Conservation (phyloP, 2,888 invertebrate genomes). For the Tuta absoluta region DNA sequence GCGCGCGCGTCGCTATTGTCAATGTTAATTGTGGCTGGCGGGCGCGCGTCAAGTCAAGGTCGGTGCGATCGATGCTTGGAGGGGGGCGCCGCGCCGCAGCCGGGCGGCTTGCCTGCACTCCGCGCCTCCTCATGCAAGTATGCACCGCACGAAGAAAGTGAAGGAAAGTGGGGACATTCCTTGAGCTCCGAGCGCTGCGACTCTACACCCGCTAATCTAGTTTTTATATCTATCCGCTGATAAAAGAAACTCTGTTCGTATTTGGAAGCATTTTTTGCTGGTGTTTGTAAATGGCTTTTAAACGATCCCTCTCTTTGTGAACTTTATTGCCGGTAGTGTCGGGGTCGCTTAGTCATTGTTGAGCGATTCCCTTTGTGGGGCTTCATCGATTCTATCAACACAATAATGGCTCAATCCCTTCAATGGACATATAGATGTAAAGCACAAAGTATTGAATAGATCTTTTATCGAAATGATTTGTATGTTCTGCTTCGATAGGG, state of each 20-base stretch:
- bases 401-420: slow-evolving; percentile 56
- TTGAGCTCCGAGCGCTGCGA: slow-evolving; percentile 50
- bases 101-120: slow-evolving; percentile 39
- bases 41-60: slow-evolving; percentile 71
- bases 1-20: slow-evolving; percentile 70
- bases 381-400: slow-evolving; percentile 49
- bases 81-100: slow-evolving; percentile 45
- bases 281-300: slow-evolving; percentile 6
- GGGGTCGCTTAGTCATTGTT: slow-evolving; percentile 56
- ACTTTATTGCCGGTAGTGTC: slow-evolving; percentile 41
- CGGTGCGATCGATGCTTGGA: slow-evolving; percentile 66
- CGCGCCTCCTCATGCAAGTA: slow-evolving; percentile 54
- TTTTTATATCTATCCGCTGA: slow-evolving; percentile 30
- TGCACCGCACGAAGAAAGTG: slow-evolving; percentile 66
- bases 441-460: slow-evolving; percentile 38
- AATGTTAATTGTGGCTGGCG: slow-evolving; percentile 69
- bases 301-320: not conserved
- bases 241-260: not conserved
- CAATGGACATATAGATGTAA: slow-evolving; percentile 39
- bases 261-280: not conserved
- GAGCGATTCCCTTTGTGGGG: slow-evolving; percentile 53
- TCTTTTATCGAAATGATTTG: slow-evolving; percentile 47
- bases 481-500: slow-evolving; percentile 38
- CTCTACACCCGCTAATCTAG: slow-evolving; percentile 48
- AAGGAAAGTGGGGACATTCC: slow-evolving; percentile 75